A percentile compares a stretch with the other conserved stretches of the same genome.
These are phyloP conservation scores for Sebastes vulpes DNA, from an alignment of 2,797 vertebrate genomes.

Conservation along the genomic window DNA sequence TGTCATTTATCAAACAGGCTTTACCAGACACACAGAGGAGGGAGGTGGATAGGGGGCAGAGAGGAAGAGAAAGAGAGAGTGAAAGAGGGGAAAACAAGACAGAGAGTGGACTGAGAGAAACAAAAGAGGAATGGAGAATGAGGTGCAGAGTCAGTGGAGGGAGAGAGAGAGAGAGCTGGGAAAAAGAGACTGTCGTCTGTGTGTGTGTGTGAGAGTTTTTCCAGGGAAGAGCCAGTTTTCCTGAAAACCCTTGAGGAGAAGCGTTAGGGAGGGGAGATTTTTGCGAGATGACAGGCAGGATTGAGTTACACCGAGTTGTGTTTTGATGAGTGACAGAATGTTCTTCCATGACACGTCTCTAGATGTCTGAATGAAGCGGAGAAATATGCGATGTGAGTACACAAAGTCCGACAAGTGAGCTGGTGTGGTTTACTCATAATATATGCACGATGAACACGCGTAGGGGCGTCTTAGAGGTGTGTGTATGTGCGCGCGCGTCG, in stretches of 20 bases:
- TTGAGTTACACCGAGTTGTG: slow-evolving; percentile 80
- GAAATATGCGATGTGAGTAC: slow-evolving; percentile 55
- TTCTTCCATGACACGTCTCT: slow-evolving; percentile 68
- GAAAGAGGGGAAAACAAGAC: slow-evolving; percentile 61
- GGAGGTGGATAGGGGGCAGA: slow-evolving; percentile 64
- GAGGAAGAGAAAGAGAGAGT: slow-evolving; percentile 64
- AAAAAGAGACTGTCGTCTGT: slow-evolving; percentile 11
- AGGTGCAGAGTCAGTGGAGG: slow-evolving; percentile 61
- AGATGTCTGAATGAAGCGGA: slow-evolving; percentile 60
- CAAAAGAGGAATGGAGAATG: slow-evolving; percentile 72
- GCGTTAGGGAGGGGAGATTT: slow-evolving; percentile 68
- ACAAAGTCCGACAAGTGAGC: slow-evolving; percentile 58
- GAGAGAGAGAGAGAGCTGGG: slow-evolving; percentile 38
- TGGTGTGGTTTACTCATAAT: slow-evolving; percentile 49
- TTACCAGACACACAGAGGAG: slow-evolving; percentile 87
- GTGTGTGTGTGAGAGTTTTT: slow-evolving; percentile 59
- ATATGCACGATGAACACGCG: slow-evolving; percentile 23
- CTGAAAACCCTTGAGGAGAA: slow-evolving; percentile 75
- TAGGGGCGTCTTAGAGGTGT: not conserved
- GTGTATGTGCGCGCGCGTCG: slow-evolving; percentile 1
- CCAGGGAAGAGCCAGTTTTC: slow-evolving; percentile 69
- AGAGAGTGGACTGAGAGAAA: slow-evolving; percentile 64
- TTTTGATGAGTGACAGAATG: slow-evolving; percentile 81
- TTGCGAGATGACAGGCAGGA: slow-evolving; percentile 78
- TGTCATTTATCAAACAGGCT: slow-evolving; percentile 99